phyloP scores from a whole-genome alignment of 2,888 invertebrate genomes.

The Gymnosoma rotundatum region DNA sequence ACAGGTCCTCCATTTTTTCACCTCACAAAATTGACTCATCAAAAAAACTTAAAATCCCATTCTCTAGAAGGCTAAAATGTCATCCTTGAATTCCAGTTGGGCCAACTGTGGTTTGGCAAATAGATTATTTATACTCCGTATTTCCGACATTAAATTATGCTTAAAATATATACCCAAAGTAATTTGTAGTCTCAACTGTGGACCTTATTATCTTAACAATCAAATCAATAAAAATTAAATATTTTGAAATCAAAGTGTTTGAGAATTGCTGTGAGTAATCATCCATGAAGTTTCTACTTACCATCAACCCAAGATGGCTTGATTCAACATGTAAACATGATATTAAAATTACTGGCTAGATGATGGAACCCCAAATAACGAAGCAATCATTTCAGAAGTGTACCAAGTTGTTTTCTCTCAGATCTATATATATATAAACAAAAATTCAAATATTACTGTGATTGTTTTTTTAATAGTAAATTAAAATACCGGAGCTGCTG shows the following conservation, averaged over 20 bases:
- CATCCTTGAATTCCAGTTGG: slow-evolving; percentile 70
- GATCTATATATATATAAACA: slow-evolving; percentile 73
- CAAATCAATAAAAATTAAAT: slow-evolving; percentile 72
- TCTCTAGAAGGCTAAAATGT: slow-evolving; percentile 54
- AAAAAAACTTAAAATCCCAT: slow-evolving; percentile 46
- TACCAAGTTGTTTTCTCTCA: slow-evolving; percentile 73
- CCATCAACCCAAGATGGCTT: slow-evolving; percentile 33
- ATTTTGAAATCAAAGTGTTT: slow-evolving; percentile 61
- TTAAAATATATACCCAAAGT: slow-evolving; percentile 41
- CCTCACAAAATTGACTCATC: slow-evolving; percentile 66
- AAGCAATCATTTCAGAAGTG: slow-evolving; percentile 71
- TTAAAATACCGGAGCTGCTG: slow-evolving; percentile 82
- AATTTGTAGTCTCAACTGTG: slow-evolving; percentile 47
- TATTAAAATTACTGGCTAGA: slow-evolving; percentile 41
- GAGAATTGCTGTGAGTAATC: slow-evolving; percentile 71
- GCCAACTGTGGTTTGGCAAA: slow-evolving; percentile 68
- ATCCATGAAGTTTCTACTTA: slow-evolving; percentile 70
- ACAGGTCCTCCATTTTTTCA: slow-evolving; percentile 57
- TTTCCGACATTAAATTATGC: slow-evolving; percentile 60
- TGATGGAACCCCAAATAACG: slow-evolving; percentile 51
- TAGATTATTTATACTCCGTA: slow-evolving; percentile 67
- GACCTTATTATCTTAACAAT: slow-evolving; percentile 64
- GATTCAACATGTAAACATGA: slow-evolving; percentile 27
- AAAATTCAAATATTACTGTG: slow-evolving; percentile 82
- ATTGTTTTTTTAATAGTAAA: slow-evolving; percentile 82